Base-by-base conservation (phyloP, 2,797 vertebrate genomes). In the Leucoraja ocellata region DNA sequence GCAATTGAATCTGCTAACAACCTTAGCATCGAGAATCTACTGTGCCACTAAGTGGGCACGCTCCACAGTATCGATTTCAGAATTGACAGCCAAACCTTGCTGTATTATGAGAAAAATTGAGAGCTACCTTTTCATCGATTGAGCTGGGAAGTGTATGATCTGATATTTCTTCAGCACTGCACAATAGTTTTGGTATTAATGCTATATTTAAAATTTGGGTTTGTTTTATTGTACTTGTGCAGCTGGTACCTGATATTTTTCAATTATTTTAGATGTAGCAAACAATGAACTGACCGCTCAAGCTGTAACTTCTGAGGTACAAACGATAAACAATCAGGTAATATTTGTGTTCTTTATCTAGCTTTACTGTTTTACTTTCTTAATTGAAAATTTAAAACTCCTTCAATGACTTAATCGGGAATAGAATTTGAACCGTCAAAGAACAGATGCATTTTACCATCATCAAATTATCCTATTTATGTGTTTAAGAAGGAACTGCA, bases 241-340 rank as follows among this genome's bases (percentile, higher is more conserved):
- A 68, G 25, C 7, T 0, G 0, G 63, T 21, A 1, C 46, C 0
- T 0, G 0, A 76, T 46, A 73, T 58, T 61, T 32, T 93, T 28
- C 39, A 16, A 61, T 1, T 93, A 4, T 94, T 0, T 94, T 0
- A 94, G 8, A 93, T 77, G n/a, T 94, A 99, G 98, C 99, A 94
- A 98, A 96, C 79, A 97, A 96, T 94, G 98, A 99, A 93, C 96
- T 98, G 23, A 96, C 96, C 94, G 97, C 97, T 0, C 98, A 98
- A 95, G 97, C 97, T 0, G 96, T 97, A 0, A 95, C 96, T 1
- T 94, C 96, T 0, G 95, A 95, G 90, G 95, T 94, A 0, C 96
- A 94, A 68, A 94, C 95, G 54, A 7, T 14, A 25, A 92, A 74
- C 23, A 76, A 28, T 92, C 90, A 76, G 71, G 90, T 92, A 54